Percentiles rank a stretch among this genome's conserved stretches.
Evolutionary conservation across 2,888 invertebrate genomes (phyloP).

Genomic region (Amiota communis): DNA sequence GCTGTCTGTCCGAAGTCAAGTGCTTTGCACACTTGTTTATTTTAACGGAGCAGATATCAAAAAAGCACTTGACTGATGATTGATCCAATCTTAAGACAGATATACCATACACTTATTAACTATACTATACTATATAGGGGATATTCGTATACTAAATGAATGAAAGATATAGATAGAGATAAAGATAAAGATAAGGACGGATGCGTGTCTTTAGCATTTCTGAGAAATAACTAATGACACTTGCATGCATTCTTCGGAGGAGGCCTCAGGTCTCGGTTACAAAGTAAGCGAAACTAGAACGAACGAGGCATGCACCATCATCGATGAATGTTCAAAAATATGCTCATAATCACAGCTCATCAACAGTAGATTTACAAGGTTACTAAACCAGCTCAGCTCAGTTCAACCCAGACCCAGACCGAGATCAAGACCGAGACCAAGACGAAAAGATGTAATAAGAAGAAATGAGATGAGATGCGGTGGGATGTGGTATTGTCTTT

Average conservation of each 20-base stretch:
- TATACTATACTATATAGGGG: background rate
- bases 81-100: constrained; percentile 44
- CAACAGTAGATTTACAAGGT: constrained; percentile 62
- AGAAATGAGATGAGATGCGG: too few relatives aligned
- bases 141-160: too few relatives aligned
- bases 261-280: too few relatives aligned
- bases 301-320: background rate
- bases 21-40: background rate
- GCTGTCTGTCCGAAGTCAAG: background rate
- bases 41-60: background rate
- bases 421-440: background rate
- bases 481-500: background rate
- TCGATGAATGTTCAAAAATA: constrained; percentile 50
- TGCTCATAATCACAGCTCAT: constrained; percentile 65
- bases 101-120: too few relatives aligned
- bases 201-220: constrained; percentile 52
- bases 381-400: constrained; percentile 14
- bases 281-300: constrained; percentile 2
- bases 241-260: constrained; percentile 38
- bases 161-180: too few relatives aligned
- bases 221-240: constrained; percentile 63
- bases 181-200: background rate
- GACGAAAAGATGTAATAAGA: background rate
- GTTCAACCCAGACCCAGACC: background rate
- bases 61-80: constrained; percentile 51